Base-by-base conservation (phyloP, 2,888 invertebrate species). In the Incurvaria masculella region DNA sequence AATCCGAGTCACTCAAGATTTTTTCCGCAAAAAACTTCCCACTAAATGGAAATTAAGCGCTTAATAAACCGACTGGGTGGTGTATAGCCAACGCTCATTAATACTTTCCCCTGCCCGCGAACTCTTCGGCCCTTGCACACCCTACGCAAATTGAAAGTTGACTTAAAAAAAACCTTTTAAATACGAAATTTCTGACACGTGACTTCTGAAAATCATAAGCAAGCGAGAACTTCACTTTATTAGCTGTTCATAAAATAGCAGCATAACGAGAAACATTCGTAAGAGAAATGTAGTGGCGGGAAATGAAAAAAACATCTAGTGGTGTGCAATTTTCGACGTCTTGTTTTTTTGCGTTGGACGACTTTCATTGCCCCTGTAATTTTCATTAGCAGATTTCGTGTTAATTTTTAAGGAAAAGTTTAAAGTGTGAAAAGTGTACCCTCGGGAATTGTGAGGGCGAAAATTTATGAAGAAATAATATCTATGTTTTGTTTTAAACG, bases 41-140 rank as follows among this genome's bases (percentile, higher is more conserved):
- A 61, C 63, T 66, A 69, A 71, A 72, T 69, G 69, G 66, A 75
- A 78, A 76, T 74, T 69, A 70, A 72, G 66, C 68, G 66, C 68
- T 70, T 75, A 68, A 72, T 70, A 70, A 70, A 69, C 68, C 66
- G 60, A 56, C 58, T 64, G 61, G 65, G 68, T 63, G 63, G 62
- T 63, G 62, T 61, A 18, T 17, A 18, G 41, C 18, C 39, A 57
- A 65, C 69, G 72, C 72, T 76, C 76, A 78, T 78, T 76, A 76
- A 74, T 72, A 67, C 66, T 66, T 63, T 44, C 59, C 61, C 68
- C 67, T 69, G 68, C 68, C 63, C 68, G 64, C 62, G 65, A 64
- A 65, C 62, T 66, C 69, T 68, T 8, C 3, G 14, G 5, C 10
- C 10, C 23, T 33, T 33, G 33, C 33, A 33, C 33, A 33, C 33